Percentiles rank a stretch among this genome's conserved stretches.
phyloP scores from a whole-genome alignment of 2,113 vertebrate species.

The Ailuropoda melanoleuca region DNA sequence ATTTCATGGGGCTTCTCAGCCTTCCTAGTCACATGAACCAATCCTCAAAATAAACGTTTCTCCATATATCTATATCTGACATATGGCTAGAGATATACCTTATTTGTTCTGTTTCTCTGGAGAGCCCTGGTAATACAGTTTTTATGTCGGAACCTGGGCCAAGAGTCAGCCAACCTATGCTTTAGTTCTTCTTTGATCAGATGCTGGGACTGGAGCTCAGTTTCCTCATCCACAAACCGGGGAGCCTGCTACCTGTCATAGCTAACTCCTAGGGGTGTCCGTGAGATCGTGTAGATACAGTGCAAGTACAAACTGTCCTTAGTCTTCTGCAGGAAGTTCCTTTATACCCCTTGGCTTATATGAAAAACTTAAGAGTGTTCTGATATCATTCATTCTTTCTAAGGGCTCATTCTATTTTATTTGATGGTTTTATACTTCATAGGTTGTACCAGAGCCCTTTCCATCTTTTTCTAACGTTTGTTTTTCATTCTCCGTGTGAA shows the following conservation, averaged over 20 bases:
- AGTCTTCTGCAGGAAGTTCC: neutral
- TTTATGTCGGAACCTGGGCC: neutral
- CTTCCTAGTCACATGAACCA: neutral
- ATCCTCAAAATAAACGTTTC: neutral
- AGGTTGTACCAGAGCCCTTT: neutral
- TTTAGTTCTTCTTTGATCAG: neutral
- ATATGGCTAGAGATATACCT: neutral
- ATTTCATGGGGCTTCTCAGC: neutral
- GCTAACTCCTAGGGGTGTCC: neutral
- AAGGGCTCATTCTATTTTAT: neutral
- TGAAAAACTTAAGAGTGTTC: neutral
- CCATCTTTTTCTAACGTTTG: neutral
- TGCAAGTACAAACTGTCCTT: neutral
- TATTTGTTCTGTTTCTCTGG: neutral
- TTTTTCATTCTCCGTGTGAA: neutral
- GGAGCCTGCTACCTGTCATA: neutral
- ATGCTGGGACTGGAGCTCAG: neutral
- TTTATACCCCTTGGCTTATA: neutral
- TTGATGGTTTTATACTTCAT: neutral
- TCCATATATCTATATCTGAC: neutral
- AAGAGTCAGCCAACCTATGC: neutral
- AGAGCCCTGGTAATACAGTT: neutral
- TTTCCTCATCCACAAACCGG: neutral
- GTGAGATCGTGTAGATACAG: neutral
- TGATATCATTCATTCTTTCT: neutral